phyloP scores from a whole-genome alignment of 1,140 invertebrate genomes.

The Dolichoris vasculosae region DNA sequence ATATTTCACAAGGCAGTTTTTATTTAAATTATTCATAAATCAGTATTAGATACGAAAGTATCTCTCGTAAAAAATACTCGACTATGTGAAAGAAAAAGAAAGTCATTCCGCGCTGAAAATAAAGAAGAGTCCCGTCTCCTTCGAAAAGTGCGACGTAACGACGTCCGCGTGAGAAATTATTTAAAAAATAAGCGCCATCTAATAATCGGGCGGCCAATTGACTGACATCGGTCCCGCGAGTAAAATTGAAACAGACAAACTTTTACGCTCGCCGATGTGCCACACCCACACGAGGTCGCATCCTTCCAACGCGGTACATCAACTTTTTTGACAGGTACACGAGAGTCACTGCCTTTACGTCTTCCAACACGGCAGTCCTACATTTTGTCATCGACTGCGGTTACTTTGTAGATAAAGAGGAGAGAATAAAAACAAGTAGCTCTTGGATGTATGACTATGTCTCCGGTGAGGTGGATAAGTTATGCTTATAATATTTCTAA shows the following conservation, averaged over 20 bases:
- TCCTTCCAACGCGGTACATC: conserved; percentile 62
- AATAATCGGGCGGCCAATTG: background rate
- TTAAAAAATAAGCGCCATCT: conserved; percentile 29
- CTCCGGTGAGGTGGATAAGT: background rate
- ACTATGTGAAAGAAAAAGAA: background rate
- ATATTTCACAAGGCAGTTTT: too few relatives aligned
- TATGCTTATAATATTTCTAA: background rate
- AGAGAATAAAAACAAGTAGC: background rate
- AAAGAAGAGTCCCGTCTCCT: background rate
- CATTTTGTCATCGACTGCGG: background rate
- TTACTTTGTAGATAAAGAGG: background rate
- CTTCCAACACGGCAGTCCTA: background rate
- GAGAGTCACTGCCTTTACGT: background rate
- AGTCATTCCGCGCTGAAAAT: background rate
- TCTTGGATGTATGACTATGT: background rate
- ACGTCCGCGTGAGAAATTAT: background rate
- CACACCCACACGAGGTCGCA: conserved; percentile 64
- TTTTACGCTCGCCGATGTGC: conserved; percentile 51
- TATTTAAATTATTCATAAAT: too few relatives aligned
- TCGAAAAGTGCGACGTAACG: conserved; percentile 60
- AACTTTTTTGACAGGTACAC: conserved; percentile 61
- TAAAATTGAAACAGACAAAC: conserved; percentile 53
- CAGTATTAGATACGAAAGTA: too few relatives aligned
- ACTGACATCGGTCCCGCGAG: conserved; percentile 34
- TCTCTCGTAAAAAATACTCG: too few relatives aligned